These are phyloP conservation scores for Brotula barbata DNA, from an alignment of 2,797 vertebrate species.

Conservation along the genomic window DNA sequence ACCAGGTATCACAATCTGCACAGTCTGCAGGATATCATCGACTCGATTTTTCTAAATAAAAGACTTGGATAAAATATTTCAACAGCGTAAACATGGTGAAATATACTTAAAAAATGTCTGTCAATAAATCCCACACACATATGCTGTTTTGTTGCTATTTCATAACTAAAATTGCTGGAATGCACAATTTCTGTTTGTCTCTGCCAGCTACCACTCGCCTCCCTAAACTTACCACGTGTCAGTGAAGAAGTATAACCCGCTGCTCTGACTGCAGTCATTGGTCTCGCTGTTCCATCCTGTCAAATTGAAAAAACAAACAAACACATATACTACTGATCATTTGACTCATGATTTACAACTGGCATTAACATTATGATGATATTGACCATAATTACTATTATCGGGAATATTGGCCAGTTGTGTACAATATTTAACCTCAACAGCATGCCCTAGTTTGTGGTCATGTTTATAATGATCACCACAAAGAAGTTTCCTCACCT, in stretches of 20 bases:
- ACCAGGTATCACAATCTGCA: no score
- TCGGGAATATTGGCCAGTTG: background rate
- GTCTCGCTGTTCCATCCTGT: conserved; percentile 89
- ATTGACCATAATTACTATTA: no score
- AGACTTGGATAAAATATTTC: no score
- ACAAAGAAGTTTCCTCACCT: conserved; percentile 79
- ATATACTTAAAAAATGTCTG: no score
- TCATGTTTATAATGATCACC: background rate
- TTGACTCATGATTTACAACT: no score
- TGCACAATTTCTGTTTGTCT: background rate
- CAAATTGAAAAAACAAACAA: conserved; percentile 1
- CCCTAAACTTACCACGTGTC: conserved; percentile 78
- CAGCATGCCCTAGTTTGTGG: background rate
- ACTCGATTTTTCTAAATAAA: no score
- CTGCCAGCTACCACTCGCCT: no score
- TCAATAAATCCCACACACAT: no score
- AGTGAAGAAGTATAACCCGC: conserved; percentile 90
- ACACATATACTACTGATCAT: background rate
- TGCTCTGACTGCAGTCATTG: conserved; percentile 94
- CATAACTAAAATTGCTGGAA: background rate
- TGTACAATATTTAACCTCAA: background rate
- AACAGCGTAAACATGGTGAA: no score
- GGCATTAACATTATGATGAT: no score
- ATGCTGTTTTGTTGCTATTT: no score
- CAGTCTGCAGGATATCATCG: no score